Base-by-base conservation (phyloP, 2,797 vertebrate species). In the Babyrousa celebensis region DNA sequence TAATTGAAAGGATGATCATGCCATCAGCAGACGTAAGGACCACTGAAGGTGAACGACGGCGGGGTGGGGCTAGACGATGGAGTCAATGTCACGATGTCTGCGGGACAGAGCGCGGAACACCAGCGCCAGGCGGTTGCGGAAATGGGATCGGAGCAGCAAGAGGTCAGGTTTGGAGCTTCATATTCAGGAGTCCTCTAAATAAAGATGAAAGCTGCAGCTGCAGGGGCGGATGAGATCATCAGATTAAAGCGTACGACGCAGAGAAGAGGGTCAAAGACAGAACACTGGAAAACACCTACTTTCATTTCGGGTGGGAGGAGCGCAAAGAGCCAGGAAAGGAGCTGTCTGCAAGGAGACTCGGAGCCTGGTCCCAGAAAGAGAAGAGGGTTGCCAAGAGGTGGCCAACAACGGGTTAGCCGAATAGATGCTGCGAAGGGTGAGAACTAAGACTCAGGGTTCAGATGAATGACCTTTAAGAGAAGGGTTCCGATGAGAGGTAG, bases 181-280 rank as follows among this genome's bases (percentile, higher is more conserved):
- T 91, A 96, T 87, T 90, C 92, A 92, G 90, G 71, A 91, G 86
- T 96, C 84, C 83, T 97, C 95, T 95, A 96, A 97, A 95, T 96
- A 95, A 94, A 96, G 95, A 94, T 17, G 91, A 96, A n/a, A 43
- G 89, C 93, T 56, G 75, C 85, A 74, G 84, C 93, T 4, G 56
- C 74, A 68, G 94, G 96, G 74, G 67, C 0, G 5, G 96, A 92
- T 97, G 96, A 97, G 97, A 95, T 97, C 97, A 97, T 97, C 96
- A 80, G 95, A 94, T 74, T 89, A 92, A 84, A 96, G 91, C 8
- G 70, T 25, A 20, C 52, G 9, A 65, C 6, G 0, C 32, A 62
- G 89, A 78, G 79, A 63, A 95, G 80, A 68, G 95, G 79, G 95
- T 95, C 96, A 96, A 78, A 97, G 91, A 79, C 63, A 96, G 94